Base-by-base conservation (phyloP, 2,797 vertebrate species). In the Characodon lateralis region DNA sequence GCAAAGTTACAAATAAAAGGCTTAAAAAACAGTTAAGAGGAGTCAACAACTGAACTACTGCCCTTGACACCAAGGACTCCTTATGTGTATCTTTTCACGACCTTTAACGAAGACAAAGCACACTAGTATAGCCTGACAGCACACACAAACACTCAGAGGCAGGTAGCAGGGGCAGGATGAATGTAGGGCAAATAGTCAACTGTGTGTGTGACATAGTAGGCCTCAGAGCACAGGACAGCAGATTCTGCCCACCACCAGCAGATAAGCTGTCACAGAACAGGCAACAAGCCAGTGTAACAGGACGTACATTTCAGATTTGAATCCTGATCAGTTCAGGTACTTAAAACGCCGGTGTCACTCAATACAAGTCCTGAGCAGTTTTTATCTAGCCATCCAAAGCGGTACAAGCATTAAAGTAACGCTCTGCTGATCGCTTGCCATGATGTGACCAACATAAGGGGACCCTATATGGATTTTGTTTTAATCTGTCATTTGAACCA, bases 51-150 rank as follows among this genome's bases (percentile, higher is more conserved):
- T 74, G 75, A 87, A 85, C 79, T 14, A 78, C 85, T 93, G 92
- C 69, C 93, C 93, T 95, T 95, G 91, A 92, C 85, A 79, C 74
- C 71, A 87, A 91, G 83, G 81, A 83, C 90, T 90, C 71, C 70
- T 77, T 75, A 76, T 79, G 73, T 77, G 59, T 77, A 73, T 83
- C 65, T 66, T 83, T 90, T 85, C 85, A 87, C 74, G 71, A 84
- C 79, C 73, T 61, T 73, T 74, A 71, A 84, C 84, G 41, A 85
- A 86, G 75, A 85, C 85, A 89, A 84, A 86, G 81, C 81, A 80
- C 50, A 78, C 77, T 78, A 71, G 78, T 3, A 80, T 77, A 73
- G 63, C 70, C 76, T 77, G 76, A 74, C 78, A 85, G 71, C 46
- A 59, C 63, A 26, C n/a, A 20, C 74, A 69, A 58, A 74, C 26